Percentiles rank a stretch among this genome's conserved stretches.
These are phyloP conservation scores for Melitaea cinxia DNA, from an alignment of 1,140 invertebrate species.

Conservation along the genomic window DNA sequence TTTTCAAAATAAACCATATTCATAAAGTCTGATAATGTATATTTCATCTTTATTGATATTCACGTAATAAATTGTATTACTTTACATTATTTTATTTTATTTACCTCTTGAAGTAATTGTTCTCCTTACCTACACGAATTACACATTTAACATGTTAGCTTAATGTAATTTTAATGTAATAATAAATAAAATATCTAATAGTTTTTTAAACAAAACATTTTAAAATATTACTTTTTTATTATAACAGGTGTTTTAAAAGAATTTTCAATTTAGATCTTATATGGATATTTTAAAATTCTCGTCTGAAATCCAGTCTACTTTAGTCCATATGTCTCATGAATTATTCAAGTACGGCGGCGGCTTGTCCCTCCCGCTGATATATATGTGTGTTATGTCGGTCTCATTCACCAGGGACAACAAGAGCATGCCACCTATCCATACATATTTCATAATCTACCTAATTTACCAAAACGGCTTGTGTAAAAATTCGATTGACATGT, in stretches of 20 bases:
- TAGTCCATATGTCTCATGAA: constrained; percentile 79
- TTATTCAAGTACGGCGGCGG: constrained; percentile 65
- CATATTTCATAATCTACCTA: constrained; percentile 30
- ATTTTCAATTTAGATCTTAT: constrained; percentile 71
- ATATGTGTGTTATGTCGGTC: constrained; percentile 52
- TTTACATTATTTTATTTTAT: no score
- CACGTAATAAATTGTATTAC: no score
- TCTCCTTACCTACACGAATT: no score
- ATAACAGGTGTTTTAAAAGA: constrained; percentile 19
- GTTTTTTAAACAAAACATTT: no score
- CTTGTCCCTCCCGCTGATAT: constrained; percentile 64
- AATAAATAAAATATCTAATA: no score
- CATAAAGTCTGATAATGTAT: no score
- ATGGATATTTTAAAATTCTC: constrained; percentile 78
- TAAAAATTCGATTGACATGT: constrained; percentile 4
- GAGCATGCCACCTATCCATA: constrained; percentile 36
- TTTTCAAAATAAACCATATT: no score
- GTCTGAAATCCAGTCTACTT: constrained; percentile 77
- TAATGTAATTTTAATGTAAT: no score
- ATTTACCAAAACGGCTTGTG: constrained; percentile 27
- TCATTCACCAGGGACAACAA: constrained; percentile 40
- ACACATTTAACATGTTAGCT: no score
- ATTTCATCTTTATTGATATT: no score
- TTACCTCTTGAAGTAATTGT: no score
- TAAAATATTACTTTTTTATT: no score